A percentile compares a stretch with the other conserved stretches of the same genome.
Evolutionary conservation across 2,797 vertebrate genomes (phyloP).

Genomic region (Hephaestus fuliginosus): DNA sequence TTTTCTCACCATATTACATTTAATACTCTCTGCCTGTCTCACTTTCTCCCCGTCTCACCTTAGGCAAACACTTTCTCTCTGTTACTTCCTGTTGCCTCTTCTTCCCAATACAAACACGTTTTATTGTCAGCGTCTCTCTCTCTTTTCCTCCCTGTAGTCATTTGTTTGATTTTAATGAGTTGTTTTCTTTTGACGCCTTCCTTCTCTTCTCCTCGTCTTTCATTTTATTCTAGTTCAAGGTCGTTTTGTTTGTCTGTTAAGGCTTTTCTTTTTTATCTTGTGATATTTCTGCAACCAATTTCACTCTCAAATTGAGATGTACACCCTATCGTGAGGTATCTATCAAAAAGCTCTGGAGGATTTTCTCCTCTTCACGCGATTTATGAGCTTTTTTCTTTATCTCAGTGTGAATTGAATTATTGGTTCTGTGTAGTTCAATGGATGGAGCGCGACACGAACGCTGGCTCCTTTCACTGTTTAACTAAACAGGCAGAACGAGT

Average conservation of each 20-base stretch:
- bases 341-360: conserved; percentile 37
- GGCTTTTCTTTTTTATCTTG: conserved; percentile 42
- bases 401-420: conserved; percentile 33
- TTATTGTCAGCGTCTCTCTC: background rate
- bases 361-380: conserved; percentile 31
- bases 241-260: conserved; percentile 30
- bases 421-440: background rate
- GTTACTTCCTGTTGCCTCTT: background rate
- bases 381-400: conserved; percentile 42
- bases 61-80: background rate
- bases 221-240: conserved; percentile 44
- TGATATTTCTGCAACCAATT: conserved; percentile 33
- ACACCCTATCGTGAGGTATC: background rate
- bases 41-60: background rate
- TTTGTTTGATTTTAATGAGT: conserved; percentile 56
- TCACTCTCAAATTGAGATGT: conserved; percentile 35
- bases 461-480: conserved; percentile 1
- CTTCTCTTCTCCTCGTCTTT: conserved; percentile 6
- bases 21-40: background rate
- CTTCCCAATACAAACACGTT: background rate
- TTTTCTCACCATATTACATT: background rate
- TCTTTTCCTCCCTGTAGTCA: background rate
- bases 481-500: conserved; percentile 1
- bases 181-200: conserved; percentile 46
- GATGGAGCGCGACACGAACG: background rate